Conservation (phyloP, 1,140 invertebrate genomes). For the Delia radicum region DNA sequence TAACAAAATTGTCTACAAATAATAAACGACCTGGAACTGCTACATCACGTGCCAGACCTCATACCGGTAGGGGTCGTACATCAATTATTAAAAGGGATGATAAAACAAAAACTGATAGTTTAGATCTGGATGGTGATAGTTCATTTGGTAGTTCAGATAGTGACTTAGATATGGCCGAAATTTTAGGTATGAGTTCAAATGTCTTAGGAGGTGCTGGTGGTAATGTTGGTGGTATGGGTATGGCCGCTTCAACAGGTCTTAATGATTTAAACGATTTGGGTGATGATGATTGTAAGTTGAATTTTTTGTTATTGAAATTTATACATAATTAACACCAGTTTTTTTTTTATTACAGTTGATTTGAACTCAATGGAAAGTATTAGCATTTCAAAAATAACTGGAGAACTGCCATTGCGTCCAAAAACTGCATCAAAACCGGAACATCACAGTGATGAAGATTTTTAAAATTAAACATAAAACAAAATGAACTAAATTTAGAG, state of each 20-base stretch:
- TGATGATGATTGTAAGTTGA: constrained; percentile 40
- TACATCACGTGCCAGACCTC: constrained; percentile 45
- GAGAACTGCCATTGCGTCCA: constrained; percentile 43
- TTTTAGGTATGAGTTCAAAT: constrained; percentile 39
- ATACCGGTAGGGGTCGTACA: constrained; percentile 44
- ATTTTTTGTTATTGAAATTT: background rate
- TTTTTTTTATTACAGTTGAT: constrained; percentile 34
- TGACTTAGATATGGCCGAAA: constrained; percentile 48
- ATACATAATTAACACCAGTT: background rate
- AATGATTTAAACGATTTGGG: constrained; percentile 12
- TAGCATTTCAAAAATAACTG: constrained; percentile 51
- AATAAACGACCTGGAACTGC: constrained; percentile 42
- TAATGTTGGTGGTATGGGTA: background rate
- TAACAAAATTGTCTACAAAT: background rate
- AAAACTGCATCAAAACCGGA: constrained; percentile 48
- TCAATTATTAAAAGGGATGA: background rate
- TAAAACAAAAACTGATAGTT: background rate
- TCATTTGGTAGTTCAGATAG: constrained; percentile 46
- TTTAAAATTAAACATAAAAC: constrained; percentile 33
- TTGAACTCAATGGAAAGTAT: constrained; percentile 52
- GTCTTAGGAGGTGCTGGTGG: constrained; percentile 13
- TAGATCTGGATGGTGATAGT: constrained; percentile 43
- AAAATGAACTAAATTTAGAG: too few relatives aligned
- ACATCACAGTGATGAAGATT: constrained; percentile 53
- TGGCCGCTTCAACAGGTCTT: background rate